Evolutionary conservation across 2,113 vertebrate genomes (phyloP).

Genomic region (Puffinus mauretanicus): DNA sequence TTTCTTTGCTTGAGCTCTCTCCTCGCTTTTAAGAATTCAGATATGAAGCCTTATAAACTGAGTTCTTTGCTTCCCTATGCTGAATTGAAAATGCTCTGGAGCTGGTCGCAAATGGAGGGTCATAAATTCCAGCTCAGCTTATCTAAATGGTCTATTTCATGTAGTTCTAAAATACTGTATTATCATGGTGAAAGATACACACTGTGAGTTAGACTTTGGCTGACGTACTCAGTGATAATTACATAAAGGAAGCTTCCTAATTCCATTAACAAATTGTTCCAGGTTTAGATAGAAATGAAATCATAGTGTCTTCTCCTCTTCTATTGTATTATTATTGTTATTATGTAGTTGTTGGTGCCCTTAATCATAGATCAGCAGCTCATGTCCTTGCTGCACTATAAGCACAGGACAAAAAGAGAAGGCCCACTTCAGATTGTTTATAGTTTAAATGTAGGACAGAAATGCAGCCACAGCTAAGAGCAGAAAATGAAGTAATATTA

Average conservation of each 20-base stretch:
- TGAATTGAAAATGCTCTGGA: background rate
- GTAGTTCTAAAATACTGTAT: background rate
- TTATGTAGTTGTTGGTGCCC: background rate
- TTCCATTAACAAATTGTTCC: slow-evolving; percentile 36
- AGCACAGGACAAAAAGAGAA: background rate
- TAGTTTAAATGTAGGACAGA: background rate
- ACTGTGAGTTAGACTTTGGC: background rate
- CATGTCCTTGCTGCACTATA: background rate
- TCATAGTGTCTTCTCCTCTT: background rate
- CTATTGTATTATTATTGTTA: background rate
- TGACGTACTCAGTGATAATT: background rate
- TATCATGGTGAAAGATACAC: background rate
- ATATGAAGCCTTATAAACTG: background rate
- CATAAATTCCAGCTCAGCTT: background rate
- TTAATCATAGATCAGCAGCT: background rate
- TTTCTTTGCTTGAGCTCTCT: background rate
- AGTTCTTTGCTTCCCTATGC: background rate
- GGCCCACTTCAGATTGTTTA: background rate
- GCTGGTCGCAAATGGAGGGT: background rate
- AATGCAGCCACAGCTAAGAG: background rate
- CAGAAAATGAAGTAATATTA: background rate
- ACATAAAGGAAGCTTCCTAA: background rate
- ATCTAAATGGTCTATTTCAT: background rate
- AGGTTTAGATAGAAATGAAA: slow-evolving; percentile 1
- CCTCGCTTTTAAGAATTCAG: background rate